Conservation (phyloP, 2,888 invertebrate genomes). For the Eupithecia tripunctaria region DNA sequence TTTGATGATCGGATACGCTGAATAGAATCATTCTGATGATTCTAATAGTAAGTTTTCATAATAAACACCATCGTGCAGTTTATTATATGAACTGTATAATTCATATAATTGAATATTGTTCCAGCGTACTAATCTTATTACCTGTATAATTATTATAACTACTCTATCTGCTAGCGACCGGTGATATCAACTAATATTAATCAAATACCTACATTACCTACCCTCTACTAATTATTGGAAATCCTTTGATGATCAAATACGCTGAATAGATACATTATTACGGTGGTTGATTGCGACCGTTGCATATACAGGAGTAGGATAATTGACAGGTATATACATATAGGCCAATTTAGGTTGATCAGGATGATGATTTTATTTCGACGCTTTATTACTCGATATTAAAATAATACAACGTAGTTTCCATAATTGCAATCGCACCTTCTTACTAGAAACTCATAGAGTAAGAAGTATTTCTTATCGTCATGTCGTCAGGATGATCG, state of each 20-base stretch:
- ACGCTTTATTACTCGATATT: too few species aligned
- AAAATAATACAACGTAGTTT: too few species aligned
- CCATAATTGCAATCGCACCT: too few species aligned
- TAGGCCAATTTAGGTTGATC: too few species aligned
- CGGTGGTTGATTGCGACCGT: neutral
- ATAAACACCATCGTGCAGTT: too few species aligned
- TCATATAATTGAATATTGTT: neutral
- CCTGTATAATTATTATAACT: neutral
- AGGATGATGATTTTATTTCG: too few species aligned
- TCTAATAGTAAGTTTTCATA: too few species aligned
- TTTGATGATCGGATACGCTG: constrained; percentile 53
- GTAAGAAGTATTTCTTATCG: too few species aligned
- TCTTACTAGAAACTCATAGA: too few species aligned
- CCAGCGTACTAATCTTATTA: neutral
- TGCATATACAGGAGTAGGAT: neutral
- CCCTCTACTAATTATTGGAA: constrained; percentile 52
- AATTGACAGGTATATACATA: neutral
- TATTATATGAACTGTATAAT: neutral
- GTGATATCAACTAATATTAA: constrained; percentile 46
- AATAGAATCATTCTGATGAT: constrained; percentile 15
- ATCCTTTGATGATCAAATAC: constrained; percentile 56
- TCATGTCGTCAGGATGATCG: too few species aligned
- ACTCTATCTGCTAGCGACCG: neutral
- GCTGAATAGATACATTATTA: constrained; percentile 23
- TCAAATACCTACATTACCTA: constrained; percentile 48